phyloP scores from a whole-genome alignment of 2,888 invertebrate species.

The Aphidius colemani region DNA sequence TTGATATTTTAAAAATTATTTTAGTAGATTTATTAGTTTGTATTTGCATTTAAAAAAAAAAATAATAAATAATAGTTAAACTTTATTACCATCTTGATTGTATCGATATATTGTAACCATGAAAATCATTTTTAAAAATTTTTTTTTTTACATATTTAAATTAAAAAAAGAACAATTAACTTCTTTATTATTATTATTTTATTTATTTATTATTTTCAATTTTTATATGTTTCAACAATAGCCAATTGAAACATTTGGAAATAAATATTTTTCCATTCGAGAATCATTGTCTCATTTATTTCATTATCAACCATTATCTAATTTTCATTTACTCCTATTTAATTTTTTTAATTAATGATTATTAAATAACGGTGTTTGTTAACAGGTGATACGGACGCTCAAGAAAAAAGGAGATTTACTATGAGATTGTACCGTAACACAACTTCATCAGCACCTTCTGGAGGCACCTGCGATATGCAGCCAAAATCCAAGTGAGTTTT shows the following conservation, averaged over 20 bases:
- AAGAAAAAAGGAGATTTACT: conserved; percentile 57
- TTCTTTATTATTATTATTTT: conserved; percentile 11
- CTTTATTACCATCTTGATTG: neutral
- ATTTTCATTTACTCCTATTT: conserved; percentile 32
- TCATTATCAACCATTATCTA: conserved; percentile 53
- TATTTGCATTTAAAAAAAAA: conserved; percentile 45
- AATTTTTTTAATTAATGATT: no score
- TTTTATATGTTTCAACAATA: conserved; percentile 37
- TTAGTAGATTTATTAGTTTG: conserved; percentile 53
- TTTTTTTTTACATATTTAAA: neutral
- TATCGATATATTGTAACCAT: neutral
- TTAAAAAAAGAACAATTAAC: neutral
- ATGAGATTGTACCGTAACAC: conserved; percentile 55
- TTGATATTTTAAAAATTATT: conserved; percentile 52
- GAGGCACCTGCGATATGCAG: conserved; percentile 45
- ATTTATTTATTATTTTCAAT: conserved; percentile 14
- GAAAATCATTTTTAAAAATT: neutral
- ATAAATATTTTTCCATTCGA: conserved; percentile 61
- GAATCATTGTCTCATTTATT: conserved; percentile 55
- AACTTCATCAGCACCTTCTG: conserved; percentile 45
- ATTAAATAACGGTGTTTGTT: conserved; percentile 42
- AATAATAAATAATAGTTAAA: neutral
- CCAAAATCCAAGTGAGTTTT: conserved; percentile 57
- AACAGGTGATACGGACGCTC: conserved; percentile 53
- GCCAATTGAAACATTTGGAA: conserved; percentile 51